Base-by-base conservation (phyloP, 2,888 invertebrate species). In the Microctonus hyperodae region DNA sequence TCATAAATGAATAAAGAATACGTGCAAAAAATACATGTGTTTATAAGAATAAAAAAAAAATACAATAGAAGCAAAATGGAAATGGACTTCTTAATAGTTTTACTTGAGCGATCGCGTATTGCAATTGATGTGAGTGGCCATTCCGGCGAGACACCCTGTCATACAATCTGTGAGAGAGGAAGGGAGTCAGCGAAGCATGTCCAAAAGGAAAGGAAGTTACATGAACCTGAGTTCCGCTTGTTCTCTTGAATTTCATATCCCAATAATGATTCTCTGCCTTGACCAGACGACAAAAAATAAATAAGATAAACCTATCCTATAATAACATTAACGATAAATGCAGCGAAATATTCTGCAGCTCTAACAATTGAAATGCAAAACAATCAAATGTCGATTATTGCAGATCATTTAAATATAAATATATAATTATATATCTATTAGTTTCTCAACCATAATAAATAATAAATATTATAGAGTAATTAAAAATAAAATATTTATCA, bases 171-270 rank as follows among this genome's bases (percentile, higher is more conserved):
- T 83, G 83, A 81, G 83, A 83, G 83, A 83, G 81, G 79, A 82
- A 80, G 79, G 75, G 71, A 77, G 71, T 73, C 80, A 82, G 76
- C 81, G 73, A 80, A 78, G 80, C 81, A 78, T 82, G 75, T 81
- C 81, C 77, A 75, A 81, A 68, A 79, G 79, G 79, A 83, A 83
- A 83, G 83, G 81, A 82, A 81, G 82, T 81, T 81, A 83, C 78
- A 78, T 83, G 81, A 83, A 83, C 79, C 83, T 79, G 80, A 84
- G 83, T 84, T 84, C 83, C 83, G 83, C 83, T 81, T 79, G 78
- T 80, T 79, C 81, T 70, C 70, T 59, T 77, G 78, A 76, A 79
- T 79, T 81, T 81, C 79, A 79, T 80, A 76, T 76, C 70, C 74
- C 51, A 55, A 62, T 51, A 23, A 51, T 53, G 23, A 62, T 40